A percentile compares a stretch with the other conserved stretches of the same genome.
Evolutionary conservation across 92 coral and sea anemone genomes (phyloP).

Genomic region (Zoanthus sociatus): DNA sequence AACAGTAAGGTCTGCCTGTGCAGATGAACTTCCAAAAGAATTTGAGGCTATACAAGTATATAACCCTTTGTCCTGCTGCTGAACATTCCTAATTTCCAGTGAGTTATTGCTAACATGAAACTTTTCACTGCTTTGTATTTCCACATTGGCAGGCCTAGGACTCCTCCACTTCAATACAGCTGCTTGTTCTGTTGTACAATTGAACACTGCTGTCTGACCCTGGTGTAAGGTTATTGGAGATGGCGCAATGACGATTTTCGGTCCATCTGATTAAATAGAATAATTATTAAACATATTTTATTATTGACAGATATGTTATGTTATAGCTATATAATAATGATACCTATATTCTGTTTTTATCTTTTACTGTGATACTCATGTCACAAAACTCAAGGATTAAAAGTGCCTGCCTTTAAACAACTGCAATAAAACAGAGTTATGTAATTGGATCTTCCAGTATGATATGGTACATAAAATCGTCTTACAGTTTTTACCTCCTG

Average conservation of each 20-base stretch:
- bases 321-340: not conserved
- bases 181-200: conserved; percentile 54
- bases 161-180: conserved; percentile 59
- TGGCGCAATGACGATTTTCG: conserved; percentile 68
- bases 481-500: not conserved
- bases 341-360: not conserved
- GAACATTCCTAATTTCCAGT: conserved; percentile 59
- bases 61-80: conserved; percentile 75
- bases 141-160: conserved; percentile 16
- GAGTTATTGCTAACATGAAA: conserved; percentile 69
- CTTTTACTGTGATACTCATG: too few species aligned
- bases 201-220: conserved; percentile 73
- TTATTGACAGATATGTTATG: not conserved
- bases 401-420: too few species aligned
- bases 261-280: conserved; percentile 56
- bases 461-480: too few species aligned
- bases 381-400: too few species aligned
- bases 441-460: too few species aligned
- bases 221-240: conserved; percentile 61
- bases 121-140: conserved; percentile 61
- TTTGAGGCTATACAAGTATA: conserved; percentile 77
- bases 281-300: not conserved
- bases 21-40: conserved; percentile 68
- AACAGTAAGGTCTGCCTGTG: conserved; percentile 76
- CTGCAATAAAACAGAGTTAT: too few species aligned